These are phyloP conservation scores for Orycteropus afer DNA, from an alignment of 2,113 vertebrate species.

Conservation along the genomic window DNA sequence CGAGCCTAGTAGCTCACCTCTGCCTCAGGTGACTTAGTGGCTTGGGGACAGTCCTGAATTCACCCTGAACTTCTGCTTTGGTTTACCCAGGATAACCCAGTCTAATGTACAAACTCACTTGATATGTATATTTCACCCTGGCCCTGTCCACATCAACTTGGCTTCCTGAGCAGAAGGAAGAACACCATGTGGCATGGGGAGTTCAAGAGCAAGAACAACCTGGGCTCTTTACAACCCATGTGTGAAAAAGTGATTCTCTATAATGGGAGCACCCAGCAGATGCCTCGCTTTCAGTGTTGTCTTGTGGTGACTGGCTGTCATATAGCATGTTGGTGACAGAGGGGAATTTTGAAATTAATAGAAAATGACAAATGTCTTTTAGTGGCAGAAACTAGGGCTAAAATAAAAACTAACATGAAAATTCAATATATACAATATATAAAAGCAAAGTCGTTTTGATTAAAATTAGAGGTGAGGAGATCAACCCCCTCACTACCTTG, in stretches of 20 bases:
- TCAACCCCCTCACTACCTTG: not conserved
- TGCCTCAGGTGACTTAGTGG: slow-evolving; percentile 10
- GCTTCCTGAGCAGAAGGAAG: not conserved
- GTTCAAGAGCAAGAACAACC: not conserved
- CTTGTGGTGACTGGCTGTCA: not conserved
- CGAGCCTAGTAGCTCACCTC: slow-evolving; percentile 23
- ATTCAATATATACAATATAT: not conserved
- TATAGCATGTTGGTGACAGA: not conserved
- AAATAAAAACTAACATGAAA: not conserved
- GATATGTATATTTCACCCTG: not conserved
- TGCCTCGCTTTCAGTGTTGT: not conserved
- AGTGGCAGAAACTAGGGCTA: not conserved
- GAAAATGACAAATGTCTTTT: not conserved
- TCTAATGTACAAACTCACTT: not conserved
- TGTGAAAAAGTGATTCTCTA: not conserved
- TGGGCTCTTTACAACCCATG: not conserved
- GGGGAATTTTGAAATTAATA: not conserved
- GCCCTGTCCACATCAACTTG: not conserved
- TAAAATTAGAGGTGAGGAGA: not conserved
- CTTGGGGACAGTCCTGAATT: slow-evolving; percentile 33
- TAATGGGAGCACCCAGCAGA: not conserved
- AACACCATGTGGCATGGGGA: not conserved
- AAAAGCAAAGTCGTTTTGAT: not conserved
- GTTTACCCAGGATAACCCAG: not conserved
- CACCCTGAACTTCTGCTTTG: slow-evolving; percentile 44